Percentiles rank a stretch among this genome's conserved stretches.
phyloP scores from a whole-genome alignment of 2,113 vertebrate genomes.

The Ctenomys sociabilis region DNA sequence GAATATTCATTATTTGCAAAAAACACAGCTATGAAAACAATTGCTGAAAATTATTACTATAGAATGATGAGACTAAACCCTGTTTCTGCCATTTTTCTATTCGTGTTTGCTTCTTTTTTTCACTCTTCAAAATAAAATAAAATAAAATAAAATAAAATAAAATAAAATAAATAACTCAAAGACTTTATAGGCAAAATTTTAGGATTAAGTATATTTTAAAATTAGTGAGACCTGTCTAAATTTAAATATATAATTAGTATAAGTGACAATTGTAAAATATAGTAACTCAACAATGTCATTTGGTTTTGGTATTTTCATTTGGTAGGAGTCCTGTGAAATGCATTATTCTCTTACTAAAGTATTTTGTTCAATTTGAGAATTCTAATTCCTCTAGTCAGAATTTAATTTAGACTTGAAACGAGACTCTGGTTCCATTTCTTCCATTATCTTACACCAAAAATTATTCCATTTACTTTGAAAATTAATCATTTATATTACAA shows the following conservation, averaged over 20 bases:
- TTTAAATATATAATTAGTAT: not conserved
- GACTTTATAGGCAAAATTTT: not conserved
- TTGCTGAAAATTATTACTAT: not conserved
- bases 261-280: not conserved
- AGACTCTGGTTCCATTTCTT: not conserved
- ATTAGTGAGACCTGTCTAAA: not conserved
- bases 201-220: not conserved
- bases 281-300: not conserved
- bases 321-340: not conserved
- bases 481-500: not conserved
- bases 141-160: too few relatives aligned
- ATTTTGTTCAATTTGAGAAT: not conserved
- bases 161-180: not conserved
- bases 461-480: not conserved
- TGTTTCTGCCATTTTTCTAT: too few relatives aligned
- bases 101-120: too few relatives aligned
- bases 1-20: not conserved
- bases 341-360: not conserved
- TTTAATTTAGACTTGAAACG: not conserved
- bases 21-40: not conserved
- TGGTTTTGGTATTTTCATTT: not conserved
- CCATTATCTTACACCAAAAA: not conserved
- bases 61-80: not conserved
- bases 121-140: too few relatives aligned
- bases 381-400: not conserved